Evolutionary conservation across 2,797 vertebrate genomes (phyloP), one percentile per base, ranked within the genome.

Genomic region (Sebastes minor): DNA sequence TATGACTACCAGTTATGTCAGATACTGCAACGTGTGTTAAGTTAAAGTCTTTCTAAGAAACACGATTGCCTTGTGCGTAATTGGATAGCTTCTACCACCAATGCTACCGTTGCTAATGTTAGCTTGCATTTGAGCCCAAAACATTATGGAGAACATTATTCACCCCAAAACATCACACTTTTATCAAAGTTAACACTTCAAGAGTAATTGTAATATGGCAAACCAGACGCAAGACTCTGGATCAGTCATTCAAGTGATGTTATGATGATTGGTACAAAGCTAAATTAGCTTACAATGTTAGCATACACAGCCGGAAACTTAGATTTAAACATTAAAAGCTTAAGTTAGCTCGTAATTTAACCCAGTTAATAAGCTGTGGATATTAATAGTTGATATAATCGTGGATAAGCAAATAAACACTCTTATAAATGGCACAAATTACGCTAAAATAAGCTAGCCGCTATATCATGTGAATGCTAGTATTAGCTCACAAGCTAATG

Each of bases 171-270:
- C 9, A 25, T 3, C 5, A 8, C 4, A 1, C 2, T 14, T 28
- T 13, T 2, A n/a, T 0, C 8, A 25, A n/a, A 0, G 18, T 27
- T 16, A 35, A 62, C 7, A 55, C 1, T 8, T 4, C 2, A 7
- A 18, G 0, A 33, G 2, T 6, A 7, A 2, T 7, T 13, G 12
- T 8, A 25, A 25, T 1, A 2, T 14, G 1, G 1, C 1, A 49
- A 46, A 25, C 22, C 7, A 2, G 4, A n/a, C 1, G 5, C 23
- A 18, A 22, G 1, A 0, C 2, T 12, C 2, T n/a, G 3, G 1
- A 11, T 22, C 1, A 27, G 13, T 10, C 35, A 27, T 1, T 25
- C 3, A 9, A 28, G 7, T 22, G 14, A 22, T 3, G 46, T 8
- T 52, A 52, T 52, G 18, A 52, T n/a, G 8, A 52, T n/a, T 18